phyloP scores from a whole-genome alignment of 2,797 vertebrate species.

The Molossus alvarezi region DNA sequence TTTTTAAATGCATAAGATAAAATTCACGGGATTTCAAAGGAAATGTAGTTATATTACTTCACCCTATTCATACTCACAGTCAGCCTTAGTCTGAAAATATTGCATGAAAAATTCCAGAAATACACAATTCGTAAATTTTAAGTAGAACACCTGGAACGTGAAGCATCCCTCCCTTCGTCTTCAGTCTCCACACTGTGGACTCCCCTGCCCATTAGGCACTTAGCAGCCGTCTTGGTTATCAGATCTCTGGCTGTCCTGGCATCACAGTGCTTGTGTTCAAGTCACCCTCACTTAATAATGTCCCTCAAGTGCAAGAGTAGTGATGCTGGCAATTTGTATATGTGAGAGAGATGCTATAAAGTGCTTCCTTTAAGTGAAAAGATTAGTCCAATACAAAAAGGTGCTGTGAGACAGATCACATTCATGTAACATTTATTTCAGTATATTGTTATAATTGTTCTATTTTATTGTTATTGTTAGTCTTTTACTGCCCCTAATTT shows the following conservation, averaged over 20 bases:
- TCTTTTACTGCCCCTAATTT: neutral
- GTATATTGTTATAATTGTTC: neutral
- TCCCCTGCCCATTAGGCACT: neutral
- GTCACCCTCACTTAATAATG: neutral
- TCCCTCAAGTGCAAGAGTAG: neutral
- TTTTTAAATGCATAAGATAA: neutral
- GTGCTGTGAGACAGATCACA: neutral
- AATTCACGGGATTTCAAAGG: neutral
- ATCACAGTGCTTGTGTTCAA: neutral
- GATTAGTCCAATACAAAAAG: neutral
- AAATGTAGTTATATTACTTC: neutral
- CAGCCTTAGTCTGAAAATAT: neutral
- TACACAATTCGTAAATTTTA: neutral
- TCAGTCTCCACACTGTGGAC: too few species aligned
- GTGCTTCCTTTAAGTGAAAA: neutral
- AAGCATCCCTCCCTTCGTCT: neutral
- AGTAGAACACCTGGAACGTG: too few species aligned
- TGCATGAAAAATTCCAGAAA: neutral
- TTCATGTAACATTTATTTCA: neutral
- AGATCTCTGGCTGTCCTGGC: neutral
- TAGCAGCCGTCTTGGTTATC: neutral
- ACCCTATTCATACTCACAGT: neutral
- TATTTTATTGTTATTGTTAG: neutral
- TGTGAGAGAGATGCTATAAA: neutral
- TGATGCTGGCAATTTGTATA: neutral